Percentiles rank a stretch among this genome's conserved stretches.
phyloP scores from a whole-genome alignment of 2,888 invertebrate species.

The Pristionchus maxplancki region DNA sequence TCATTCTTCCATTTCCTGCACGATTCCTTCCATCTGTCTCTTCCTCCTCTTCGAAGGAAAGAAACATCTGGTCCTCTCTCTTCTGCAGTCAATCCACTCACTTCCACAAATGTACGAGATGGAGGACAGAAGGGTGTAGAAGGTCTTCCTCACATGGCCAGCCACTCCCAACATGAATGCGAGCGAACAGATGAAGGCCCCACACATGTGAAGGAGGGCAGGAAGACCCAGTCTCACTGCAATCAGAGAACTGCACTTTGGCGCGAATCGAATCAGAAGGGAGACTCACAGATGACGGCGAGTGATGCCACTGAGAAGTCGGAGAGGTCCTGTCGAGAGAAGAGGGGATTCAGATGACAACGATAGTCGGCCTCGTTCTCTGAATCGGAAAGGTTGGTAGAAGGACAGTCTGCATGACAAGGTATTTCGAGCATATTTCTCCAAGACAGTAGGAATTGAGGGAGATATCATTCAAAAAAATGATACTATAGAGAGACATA shows the following conservation, averaged over 20 bases:
- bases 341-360: slow-evolving; percentile 73
- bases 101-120: slow-evolving; percentile 75
- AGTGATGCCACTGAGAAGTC: slow-evolving; percentile 74
- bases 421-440: not conserved
- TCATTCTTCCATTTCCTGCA: not conserved
- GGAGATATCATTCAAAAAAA: too few species aligned
- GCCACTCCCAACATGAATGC: slow-evolving; percentile 69
- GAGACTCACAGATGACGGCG: slow-evolving; percentile 67
- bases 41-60: not conserved
- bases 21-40: not conserved
- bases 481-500: slow-evolving; percentile 46
- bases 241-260: slow-evolving; percentile 46
- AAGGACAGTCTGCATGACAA: not conserved
- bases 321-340: slow-evolving; percentile 70
- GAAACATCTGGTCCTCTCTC: not conserved
- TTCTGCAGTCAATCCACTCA: slow-evolving; percentile 53
- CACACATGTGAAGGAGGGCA: slow-evolving; percentile 72
- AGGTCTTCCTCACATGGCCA: slow-evolving; percentile 68
- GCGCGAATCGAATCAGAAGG: not conserved
- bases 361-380: slow-evolving; percentile 60
- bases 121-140: slow-evolving; percentile 70
- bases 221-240: slow-evolving; percentile 72
- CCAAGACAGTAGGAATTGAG: too few species aligned
- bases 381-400: slow-evolving; percentile 16
- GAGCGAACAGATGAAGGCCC: slow-evolving; percentile 68